phyloP scores from a whole-genome alignment of 2,888 invertebrate genomes.

The Leptopilina drosophilae region DNA sequence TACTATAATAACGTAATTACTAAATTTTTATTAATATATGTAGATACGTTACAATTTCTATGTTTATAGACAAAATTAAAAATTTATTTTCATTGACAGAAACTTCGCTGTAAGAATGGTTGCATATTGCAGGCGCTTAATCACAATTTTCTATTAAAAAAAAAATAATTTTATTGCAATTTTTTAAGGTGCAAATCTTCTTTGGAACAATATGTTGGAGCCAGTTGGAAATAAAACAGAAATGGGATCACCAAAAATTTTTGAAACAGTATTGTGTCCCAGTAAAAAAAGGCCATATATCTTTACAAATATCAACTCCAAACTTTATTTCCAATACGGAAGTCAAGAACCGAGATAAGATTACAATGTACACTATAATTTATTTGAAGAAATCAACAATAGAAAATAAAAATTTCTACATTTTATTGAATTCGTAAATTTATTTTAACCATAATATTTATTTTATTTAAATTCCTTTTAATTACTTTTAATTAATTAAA shows the following conservation, averaged over 20 bases:
- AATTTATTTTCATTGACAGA: background rate
- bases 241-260: slow-evolving; percentile 79
- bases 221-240: slow-evolving; percentile 83
- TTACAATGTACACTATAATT: background rate
- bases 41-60: background rate
- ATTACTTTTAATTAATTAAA: no score
- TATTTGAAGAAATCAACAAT: no score
- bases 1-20: background rate
- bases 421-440: no score
- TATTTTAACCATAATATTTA: no score
- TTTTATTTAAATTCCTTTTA: no score
- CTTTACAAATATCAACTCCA: slow-evolving; percentile 82
- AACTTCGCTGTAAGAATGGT: background rate
- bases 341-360: slow-evolving; percentile 70
- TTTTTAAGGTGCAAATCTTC: slow-evolving; percentile 82
- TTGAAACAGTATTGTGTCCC: slow-evolving; percentile 83
- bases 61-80: no score
- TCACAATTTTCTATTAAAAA: background rate
- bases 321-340: slow-evolving; percentile 75
- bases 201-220: slow-evolving; percentile 86
- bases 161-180: background rate
- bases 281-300: slow-evolving; percentile 80
- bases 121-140: background rate
- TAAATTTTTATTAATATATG: background rate
- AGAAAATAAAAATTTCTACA: no score